phyloP scores from a whole-genome alignment of 35 echinoderm and acorn worm genomes.

The Apostichopus californicus region DNA sequence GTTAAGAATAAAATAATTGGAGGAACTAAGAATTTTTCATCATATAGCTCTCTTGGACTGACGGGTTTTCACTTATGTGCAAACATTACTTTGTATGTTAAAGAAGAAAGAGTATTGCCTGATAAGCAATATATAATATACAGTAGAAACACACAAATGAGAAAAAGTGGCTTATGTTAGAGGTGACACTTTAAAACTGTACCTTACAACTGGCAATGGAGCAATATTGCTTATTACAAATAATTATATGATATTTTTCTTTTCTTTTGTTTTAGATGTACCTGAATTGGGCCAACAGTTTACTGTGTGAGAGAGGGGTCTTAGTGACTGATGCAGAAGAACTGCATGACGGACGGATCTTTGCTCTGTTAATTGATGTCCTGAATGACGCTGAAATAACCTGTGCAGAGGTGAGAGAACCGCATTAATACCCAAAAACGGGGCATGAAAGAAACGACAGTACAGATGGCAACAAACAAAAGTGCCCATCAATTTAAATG shows the following conservation, averaged over 20 bases:
- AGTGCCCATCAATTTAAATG: too few relatives aligned
- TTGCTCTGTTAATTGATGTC: constrained; percentile 50
- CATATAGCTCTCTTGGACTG: too few relatives aligned
- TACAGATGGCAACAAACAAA: neutral
- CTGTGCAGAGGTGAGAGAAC: constrained; percentile 27
- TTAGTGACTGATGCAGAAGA: constrained; percentile 22
- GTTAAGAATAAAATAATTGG: too few relatives aligned
- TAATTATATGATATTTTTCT: neutral
- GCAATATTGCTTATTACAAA: neutral
- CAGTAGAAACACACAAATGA: too few relatives aligned
- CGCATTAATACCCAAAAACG: neutral
- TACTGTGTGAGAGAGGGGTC: constrained; percentile 54
- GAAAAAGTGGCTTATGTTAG: too few relatives aligned
- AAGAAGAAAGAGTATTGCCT: too few relatives aligned
- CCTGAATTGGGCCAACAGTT: constrained; percentile 55
- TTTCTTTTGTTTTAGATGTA: constrained; percentile 31
- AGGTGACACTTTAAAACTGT: too few relatives aligned
- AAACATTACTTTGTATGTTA: too few relatives aligned
- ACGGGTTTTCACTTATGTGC: too few relatives aligned
- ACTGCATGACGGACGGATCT: constrained; percentile 48
- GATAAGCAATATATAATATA: too few relatives aligned
- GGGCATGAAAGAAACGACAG: neutral
- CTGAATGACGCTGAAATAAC: constrained; percentile 28
- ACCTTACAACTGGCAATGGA: too few relatives aligned
- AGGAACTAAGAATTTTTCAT: too few relatives aligned